Conservation (phyloP, 2,888 invertebrate species). For the Mystacides longicornis region DNA sequence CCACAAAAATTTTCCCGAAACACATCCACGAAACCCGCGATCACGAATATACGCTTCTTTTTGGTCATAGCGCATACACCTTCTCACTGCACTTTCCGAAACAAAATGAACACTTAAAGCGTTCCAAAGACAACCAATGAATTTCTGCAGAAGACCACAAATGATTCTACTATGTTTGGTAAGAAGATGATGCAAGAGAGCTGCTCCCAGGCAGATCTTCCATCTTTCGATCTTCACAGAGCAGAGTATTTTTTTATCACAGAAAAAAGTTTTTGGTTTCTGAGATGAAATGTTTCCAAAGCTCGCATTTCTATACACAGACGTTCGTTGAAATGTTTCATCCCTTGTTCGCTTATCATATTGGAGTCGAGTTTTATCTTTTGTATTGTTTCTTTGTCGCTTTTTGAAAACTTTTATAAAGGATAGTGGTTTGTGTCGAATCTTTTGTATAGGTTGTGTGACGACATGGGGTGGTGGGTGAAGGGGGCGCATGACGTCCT, state of each 20-base stretch:
- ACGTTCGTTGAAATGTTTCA: no score
- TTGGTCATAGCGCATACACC: no score
- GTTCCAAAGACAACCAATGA: no score
- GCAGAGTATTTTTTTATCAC: not conserved
- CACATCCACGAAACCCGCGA: not conserved
- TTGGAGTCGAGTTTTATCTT: not conserved
- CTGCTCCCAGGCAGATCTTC: no score
- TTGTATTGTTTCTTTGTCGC: not conserved
- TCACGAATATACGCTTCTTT: no score
- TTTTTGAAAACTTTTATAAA: not conserved
- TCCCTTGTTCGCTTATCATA: not conserved
- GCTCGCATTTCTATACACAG: not conserved
- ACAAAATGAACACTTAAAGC: no score
- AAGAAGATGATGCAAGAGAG: no score
- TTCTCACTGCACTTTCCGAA: no score
- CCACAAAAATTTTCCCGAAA: not conserved
- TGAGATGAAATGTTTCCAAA: not conserved
- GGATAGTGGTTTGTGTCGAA: not conserved
- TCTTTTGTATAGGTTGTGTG: slow-evolving; percentile 18
- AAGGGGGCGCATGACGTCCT: slow-evolving; percentile 22
- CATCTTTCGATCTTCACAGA: no score
- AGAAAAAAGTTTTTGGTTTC: not conserved
- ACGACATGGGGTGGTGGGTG: slow-evolving; percentile 23
- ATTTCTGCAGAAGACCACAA: no score
- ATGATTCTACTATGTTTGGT: no score